A percentile compares a stretch with the other conserved stretches of the same genome.
These are phyloP conservation scores for Ornithoptera priamus DNA, from an alignment of 2,888 invertebrate species.

Conservation along the genomic window DNA sequence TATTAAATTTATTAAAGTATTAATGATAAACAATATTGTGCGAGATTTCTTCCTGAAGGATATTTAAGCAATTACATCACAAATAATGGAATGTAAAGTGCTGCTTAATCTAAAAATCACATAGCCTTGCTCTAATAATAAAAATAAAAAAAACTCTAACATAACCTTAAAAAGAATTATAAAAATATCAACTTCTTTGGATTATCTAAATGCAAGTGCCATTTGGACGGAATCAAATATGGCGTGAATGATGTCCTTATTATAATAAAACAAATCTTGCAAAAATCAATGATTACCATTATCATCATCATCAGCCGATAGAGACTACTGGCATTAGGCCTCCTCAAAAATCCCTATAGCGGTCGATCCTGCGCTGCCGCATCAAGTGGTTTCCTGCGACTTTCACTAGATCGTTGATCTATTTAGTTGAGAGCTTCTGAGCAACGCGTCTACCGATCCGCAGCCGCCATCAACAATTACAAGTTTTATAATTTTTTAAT, in stretches of 20 bases:
- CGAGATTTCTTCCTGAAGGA: conserved; percentile 4
- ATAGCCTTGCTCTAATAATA: conserved; percentile 59
- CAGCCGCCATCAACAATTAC: not conserved
- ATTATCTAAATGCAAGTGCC: conserved; percentile 55
- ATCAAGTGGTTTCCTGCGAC: too few species aligned
- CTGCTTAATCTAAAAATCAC: conserved; percentile 73
- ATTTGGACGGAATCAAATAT: conserved; percentile 40
- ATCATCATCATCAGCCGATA: too few species aligned
- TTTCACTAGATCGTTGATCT: too few species aligned
- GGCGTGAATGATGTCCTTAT: not conserved
- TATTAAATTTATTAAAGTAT: conserved; percentile 1
- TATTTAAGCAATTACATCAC: conserved; percentile 49
- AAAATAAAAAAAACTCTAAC: conserved; percentile 46
- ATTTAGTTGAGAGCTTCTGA: too few species aligned
- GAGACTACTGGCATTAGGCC: too few species aligned
- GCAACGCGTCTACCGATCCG: too few species aligned
- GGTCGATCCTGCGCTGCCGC: too few species aligned
- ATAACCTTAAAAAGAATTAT: conserved; percentile 41
- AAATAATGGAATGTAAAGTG: conserved; percentile 73
- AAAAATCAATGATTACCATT: too few species aligned
- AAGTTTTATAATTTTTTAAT: not conserved
- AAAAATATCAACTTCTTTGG: conserved; percentile 60
- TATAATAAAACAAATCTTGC: not conserved
- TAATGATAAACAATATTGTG: conserved; percentile 25
- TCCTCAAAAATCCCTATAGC: too few species aligned